A percentile compares a stretch with the other conserved stretches of the same genome.
phyloP scores from a whole-genome alignment of 2,113 vertebrate species.

The Hystrix cristata region DNA sequence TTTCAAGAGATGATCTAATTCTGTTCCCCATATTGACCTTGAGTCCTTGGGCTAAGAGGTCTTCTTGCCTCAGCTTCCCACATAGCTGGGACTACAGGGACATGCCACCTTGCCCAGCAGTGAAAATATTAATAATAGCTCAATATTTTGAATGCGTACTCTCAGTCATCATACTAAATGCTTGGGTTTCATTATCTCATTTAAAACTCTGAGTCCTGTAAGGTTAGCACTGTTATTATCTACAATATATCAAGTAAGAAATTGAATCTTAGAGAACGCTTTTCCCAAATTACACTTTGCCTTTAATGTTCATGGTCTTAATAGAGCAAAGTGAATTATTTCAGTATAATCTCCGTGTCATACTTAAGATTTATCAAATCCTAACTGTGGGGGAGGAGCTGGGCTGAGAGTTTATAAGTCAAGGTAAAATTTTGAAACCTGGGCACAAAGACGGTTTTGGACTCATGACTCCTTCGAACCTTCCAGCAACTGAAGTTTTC shows the following conservation, averaged over 20 bases:
- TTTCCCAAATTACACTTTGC: background rate
- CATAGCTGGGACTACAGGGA: background rate
- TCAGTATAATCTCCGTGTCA: background rate
- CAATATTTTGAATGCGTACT: slow-evolving; percentile 1
- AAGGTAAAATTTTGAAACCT: slow-evolving; percentile 1
- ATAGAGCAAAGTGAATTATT: background rate
- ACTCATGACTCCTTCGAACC: background rate
- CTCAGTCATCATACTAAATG: background rate
- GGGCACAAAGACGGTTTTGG: background rate
- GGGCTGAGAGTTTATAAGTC: background rate
- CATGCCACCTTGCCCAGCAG: background rate
- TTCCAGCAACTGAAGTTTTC: background rate
- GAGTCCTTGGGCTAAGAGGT: background rate
- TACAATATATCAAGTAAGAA: background rate
- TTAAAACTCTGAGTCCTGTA: background rate
- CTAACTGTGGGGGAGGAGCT: background rate
- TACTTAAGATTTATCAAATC: background rate
- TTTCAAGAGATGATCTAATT: background rate
- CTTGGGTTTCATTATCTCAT: background rate
- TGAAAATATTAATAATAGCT: background rate
- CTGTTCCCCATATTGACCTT: background rate
- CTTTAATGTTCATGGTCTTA: background rate
- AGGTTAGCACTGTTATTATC: background rate
- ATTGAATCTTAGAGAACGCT: background rate
- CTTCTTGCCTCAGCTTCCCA: background rate